Evolutionary conservation across 1,140 invertebrate genomes (phyloP).

Genomic region (Delia radicum): DNA sequence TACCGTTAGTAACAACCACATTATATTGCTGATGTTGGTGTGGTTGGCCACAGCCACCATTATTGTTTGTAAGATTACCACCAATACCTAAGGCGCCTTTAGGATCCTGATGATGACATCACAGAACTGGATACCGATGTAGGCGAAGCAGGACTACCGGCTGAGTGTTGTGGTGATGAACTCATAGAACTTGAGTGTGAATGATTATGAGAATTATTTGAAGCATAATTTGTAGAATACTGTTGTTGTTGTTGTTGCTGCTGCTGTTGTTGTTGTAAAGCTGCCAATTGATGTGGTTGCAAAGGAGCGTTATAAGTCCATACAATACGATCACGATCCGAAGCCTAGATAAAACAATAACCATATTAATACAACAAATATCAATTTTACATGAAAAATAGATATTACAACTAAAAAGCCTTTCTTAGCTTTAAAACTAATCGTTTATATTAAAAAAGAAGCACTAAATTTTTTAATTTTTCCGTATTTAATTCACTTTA

Average conservation of each 20-base stretch:
- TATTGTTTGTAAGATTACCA: conserved; percentile 33
- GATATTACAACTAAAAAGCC: background rate
- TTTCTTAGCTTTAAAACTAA: background rate
- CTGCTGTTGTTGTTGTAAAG: conserved; percentile 49
- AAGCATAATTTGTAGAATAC: conserved; percentile 28
- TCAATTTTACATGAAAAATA: too few species aligned
- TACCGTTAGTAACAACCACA: conserved; percentile 27
- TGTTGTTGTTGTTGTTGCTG: conserved; percentile 45
- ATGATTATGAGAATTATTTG: conserved; percentile 41
- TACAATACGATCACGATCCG: conserved; percentile 68
- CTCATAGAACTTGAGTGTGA: conserved; percentile 59
- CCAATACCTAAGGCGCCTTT: conserved; percentile 55
- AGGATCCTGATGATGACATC: conserved; percentile 72
- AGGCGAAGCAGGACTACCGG: conserved; percentile 72
- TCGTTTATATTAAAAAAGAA: background rate
- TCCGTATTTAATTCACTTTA: too few species aligned
- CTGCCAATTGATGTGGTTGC: conserved; percentile 55
- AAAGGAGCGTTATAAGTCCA: conserved; percentile 90
- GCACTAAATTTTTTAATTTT: background rate
- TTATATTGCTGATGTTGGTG: conserved; percentile 34
- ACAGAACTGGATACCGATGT: conserved; percentile 83
- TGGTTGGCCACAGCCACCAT: conserved; percentile 28
- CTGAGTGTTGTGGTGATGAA: conserved; percentile 57
- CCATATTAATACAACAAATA: background rate
- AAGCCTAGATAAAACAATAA: conserved; percentile 36